phyloP scores from a whole-genome alignment of 64 coral and sea anemone genomes.

The Montipora cactus region DNA sequence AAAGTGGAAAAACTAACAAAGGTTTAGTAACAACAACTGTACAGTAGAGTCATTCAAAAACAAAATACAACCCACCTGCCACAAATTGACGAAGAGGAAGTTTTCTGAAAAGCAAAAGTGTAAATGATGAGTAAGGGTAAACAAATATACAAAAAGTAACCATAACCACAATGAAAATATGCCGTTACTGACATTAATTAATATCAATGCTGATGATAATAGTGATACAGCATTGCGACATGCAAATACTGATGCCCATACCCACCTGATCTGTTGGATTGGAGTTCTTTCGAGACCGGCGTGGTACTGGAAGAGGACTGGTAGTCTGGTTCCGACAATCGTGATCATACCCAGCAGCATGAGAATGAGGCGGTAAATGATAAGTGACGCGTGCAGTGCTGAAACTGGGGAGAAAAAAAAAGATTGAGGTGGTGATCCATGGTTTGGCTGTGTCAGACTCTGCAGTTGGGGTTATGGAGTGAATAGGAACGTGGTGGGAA shows the following conservation, averaged over 20 bases:
- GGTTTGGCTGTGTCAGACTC: background rate
- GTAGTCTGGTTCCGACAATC: slow-evolving; percentile 72
- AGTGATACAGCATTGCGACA: no score
- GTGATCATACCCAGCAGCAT: slow-evolving; percentile 41
- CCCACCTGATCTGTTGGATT: slow-evolving; percentile 64
- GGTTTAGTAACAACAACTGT: no score
- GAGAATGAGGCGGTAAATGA: slow-evolving; percentile 33
- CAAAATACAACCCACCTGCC: slow-evolving; percentile 62
- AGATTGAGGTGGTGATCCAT: background rate
- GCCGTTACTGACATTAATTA: no score
- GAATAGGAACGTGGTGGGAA: no score
- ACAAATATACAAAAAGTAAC: background rate
- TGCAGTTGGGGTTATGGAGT: no score
- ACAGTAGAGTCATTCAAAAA: no score
- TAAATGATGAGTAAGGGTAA: background rate
- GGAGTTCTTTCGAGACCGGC: slow-evolving; percentile 73
- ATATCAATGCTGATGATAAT: no score
- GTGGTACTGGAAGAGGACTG: slow-evolving; percentile 86
- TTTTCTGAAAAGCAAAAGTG: slow-evolving; percentile 65
- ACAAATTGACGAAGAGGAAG: slow-evolving; percentile 83
- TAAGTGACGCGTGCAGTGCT: slow-evolving; percentile 15
- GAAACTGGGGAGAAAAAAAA: background rate
- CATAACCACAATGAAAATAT: no score
- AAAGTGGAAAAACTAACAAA: no score
- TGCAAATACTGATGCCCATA: background rate